Evolutionary conservation across 1,140 invertebrate species (phyloP).

Genomic region (Acromyrmex charruanus): DNA sequence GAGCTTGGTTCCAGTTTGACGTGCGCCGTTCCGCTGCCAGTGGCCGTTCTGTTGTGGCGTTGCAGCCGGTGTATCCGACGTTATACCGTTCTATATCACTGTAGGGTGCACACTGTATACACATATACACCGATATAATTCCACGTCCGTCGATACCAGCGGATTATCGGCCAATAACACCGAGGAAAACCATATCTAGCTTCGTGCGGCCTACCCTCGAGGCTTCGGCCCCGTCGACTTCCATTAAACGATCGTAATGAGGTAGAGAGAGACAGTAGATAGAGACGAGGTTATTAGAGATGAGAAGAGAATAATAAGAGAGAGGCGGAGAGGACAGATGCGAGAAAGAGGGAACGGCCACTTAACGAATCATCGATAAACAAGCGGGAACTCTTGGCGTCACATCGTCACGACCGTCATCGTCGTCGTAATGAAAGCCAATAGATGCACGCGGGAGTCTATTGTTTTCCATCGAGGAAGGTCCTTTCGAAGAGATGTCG

Average conservation of each 20-base stretch:
- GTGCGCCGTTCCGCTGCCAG: conserved; percentile 34
- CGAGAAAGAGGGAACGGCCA: conserved; percentile 52
- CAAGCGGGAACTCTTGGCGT: conserved; percentile 67
- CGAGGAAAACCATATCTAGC: conserved; percentile 69
- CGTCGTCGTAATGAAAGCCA: conserved; percentile 58
- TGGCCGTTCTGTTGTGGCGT: conserved; percentile 27
- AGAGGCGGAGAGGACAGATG: background rate
- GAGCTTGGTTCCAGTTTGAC: conserved; percentile 60
- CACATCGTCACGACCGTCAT: conserved; percentile 45
- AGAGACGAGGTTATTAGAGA: conserved; percentile 9
- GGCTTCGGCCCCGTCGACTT: conserved; percentile 53
- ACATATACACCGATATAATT: conserved; percentile 60
- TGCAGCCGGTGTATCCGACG: conserved; percentile 62
- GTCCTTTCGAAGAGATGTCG: conserved; percentile 47
- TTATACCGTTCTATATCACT: conserved; percentile 38
- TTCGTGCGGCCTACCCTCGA: conserved; percentile 48
- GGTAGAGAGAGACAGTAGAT: background rate
- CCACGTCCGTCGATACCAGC: conserved; percentile 66
- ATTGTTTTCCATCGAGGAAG: conserved; percentile 71
- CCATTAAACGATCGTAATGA: conserved; percentile 50
- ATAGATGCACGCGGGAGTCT: conserved; percentile 71
- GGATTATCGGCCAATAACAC: conserved; percentile 78
- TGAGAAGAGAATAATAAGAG: conserved; percentile 41
- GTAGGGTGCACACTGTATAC: conserved; percentile 34
- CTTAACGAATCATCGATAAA: conserved; percentile 76